Base-by-base conservation (phyloP, 2,888 invertebrate species). In the Drosophila emarginata region DNA sequence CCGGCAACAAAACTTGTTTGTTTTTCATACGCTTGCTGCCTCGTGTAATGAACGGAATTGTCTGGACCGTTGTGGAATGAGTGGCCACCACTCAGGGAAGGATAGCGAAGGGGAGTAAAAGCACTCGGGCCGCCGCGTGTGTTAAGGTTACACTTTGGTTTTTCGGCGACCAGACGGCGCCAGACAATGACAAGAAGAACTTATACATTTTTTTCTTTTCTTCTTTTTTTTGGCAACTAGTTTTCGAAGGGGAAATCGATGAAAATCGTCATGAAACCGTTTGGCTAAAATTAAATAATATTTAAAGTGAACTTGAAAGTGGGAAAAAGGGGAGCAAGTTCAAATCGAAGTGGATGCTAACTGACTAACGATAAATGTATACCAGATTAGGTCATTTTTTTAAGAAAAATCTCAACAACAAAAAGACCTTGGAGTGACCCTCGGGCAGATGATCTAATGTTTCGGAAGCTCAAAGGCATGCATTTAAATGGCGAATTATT, bases 111-210 rank as follows among this genome's bases (percentile, higher is more conserved):
- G 11, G 61, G 23, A 7, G 45, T 26, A 18, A 23, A 23, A 53
- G 53, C 14, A 23, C 11, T 1, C 61, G n/a, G 28, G 62, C 50
- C 61, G 68, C 72, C 67, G 75, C 67, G 75, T 80, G 76, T 87
- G 80, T 76, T 81, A 84, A 87, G 84, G 84, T 84, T 84, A 84
- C 65, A 80, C 37, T 79, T 76, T 80, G 76, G 78, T 74, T 73
- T 78, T 78, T 61, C 66, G 52, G 73, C 81, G 83, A 67, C 84
- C 69, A 84, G 85, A 84, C 87, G 84, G 80, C 83, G 83, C 80
- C 83, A 77, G 50, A 11, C 18, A 45, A 54, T 63, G 74, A 57
- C 57, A 37, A 57, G 57, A 60, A 71, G 60, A 67, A 65, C 57
- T 52, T 57, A 61, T 58, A 52, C 52, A n/a, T 65, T 56, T 52